Evolutionary conservation across 2,888 invertebrate genomes (phyloP), one percentile per base, ranked within the genome.

Genomic region (Eupsilia transversa): DNA sequence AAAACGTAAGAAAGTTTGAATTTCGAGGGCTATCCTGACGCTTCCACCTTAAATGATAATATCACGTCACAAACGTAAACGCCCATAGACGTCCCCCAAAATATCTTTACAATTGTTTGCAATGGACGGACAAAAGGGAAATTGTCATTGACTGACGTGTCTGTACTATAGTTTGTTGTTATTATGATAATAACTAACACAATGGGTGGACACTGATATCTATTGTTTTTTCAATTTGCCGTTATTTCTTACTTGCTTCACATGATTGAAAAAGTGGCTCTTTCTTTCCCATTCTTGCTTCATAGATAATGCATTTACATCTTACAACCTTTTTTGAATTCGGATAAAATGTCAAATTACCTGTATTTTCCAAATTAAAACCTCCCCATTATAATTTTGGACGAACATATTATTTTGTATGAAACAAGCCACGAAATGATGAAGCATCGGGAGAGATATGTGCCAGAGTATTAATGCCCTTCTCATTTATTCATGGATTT

Each of bases 401-500:
- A 27, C 9, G 6, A 74, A 43, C 9, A 35, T 7, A 38, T 14
- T 9, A 17, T n/a, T 75, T 61, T 70, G 56, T 67, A 63, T 77
- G 57, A 49, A 76, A 75, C 20, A n/a, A n/a, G 6, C 10, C 3
- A 41, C n/a, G 33, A n/a, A 35, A 65, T 54, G n/a, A 10, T 35
- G 17, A n/a, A 61, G 38, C 74, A 68, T 72, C 64, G 71, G 38
- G 69, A 77, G 74, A 76, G 65, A 63, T 73, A 68, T 68, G 43
- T 66, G 64, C 12, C 52, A 67, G 57, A 38, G 59, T 76, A 77
- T 74, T 86, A 86, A 81, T 81, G 74, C 79, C 81, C 85, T 79
- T 82, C 79, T 77, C 79, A 79, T 84, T 68, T 64, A 75, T 78
- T 23, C 59, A 83, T 52, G 35, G 60, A 76, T 84, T 84, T 79